Evolutionary conservation across 92 coral and sea anemone genomes (phyloP), one percentile per base, ranked within the genome.

Genomic region (Bergia sp.): DNA sequence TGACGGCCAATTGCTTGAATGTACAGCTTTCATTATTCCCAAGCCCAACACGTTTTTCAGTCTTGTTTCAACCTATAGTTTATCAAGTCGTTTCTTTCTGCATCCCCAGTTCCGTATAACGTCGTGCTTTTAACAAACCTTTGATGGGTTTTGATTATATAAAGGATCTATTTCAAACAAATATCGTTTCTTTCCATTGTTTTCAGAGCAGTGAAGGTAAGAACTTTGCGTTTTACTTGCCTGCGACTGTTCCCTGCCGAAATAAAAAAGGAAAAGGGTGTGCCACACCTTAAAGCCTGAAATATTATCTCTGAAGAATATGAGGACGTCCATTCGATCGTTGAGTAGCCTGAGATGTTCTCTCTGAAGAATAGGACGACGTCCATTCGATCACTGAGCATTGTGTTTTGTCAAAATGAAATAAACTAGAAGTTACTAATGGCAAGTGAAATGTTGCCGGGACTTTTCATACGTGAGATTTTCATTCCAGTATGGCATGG

Each of bases 171-270:
- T 73, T 73, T 42, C 77, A 23, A 39, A 21, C 8, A 8, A 6
- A 76, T 41, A 76, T 39, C 1, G 79, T 75, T 15, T 49, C 20
- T 41, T 39, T 39, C 47, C 40, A n/a, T 41, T 3, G 41, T 75
- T 74, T 75, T 18, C 36, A 16, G 23, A 61, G 67, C 67, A 75
- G 5, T 75, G 47, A 75, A 7, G 10, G 50, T 75, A 23, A 38
- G 36, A 75, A 75, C n/a, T 5, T 15, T 21, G 79, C 44, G 79
- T 10, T 75, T 37, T 41, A 38, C 49, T 58, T 75, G 79, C 79
- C 7, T 75, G 79, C 79, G 79, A 75, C 53, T 41, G 50, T 76
- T 39, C 80, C 29, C 49, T 76, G 47, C 80, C 49, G 50, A 61
- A 76, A 76, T 44, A 7, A 76, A 76, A 3, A 76, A 40, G 80